These are phyloP conservation scores for Lampris incognitus DNA, from an alignment of 2,113 vertebrate genomes.

Conservation along the genomic window DNA sequence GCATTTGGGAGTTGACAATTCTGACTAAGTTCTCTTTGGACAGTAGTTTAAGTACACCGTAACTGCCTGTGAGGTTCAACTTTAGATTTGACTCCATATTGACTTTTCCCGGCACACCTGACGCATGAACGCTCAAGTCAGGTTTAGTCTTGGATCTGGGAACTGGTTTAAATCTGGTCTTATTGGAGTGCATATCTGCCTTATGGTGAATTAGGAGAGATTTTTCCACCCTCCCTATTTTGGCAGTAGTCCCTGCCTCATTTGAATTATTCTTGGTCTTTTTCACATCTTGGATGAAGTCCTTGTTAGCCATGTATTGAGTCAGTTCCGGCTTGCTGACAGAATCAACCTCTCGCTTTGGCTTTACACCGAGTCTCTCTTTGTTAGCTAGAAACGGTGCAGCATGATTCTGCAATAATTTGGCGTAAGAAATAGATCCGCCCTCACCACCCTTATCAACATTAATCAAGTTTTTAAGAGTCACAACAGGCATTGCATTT, in stretches of 20 bases:
- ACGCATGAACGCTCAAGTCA: conserved; percentile 62
- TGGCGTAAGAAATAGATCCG: conserved; percentile 54
- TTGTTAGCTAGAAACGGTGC: conserved; percentile 43
- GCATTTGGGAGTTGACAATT: conserved; percentile 83
- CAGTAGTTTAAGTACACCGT: conserved; percentile 78
- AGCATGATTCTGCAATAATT: conserved; percentile 61
- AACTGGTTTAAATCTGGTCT: conserved; percentile 74
- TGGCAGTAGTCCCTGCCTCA: conserved; percentile 51
- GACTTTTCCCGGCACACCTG: conserved; percentile 69
- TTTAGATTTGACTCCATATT: conserved; percentile 67
- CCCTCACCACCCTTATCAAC: conserved; percentile 63
- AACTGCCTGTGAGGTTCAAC: conserved; percentile 79
- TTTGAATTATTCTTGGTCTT: conserved; percentile 73
- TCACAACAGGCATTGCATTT: conserved; percentile 67
- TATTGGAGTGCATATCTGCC: conserved; percentile 71
- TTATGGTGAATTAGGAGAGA: conserved; percentile 66
- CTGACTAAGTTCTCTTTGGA: conserved; percentile 82
- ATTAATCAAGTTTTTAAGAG: conserved; percentile 74
- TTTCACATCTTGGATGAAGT: conserved; percentile 58
- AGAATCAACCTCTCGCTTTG: conserved; percentile 69
- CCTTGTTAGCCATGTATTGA: conserved; percentile 39
- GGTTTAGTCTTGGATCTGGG: conserved; percentile 65
- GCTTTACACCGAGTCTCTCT: conserved; percentile 67
- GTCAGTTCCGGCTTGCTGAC: conserved; percentile 58
- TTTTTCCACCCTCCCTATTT: conserved; percentile 65